phyloP scores from a whole-genome alignment of 2,888 invertebrate genomes.

The Galeopsomyia nigrocyanea region DNA sequence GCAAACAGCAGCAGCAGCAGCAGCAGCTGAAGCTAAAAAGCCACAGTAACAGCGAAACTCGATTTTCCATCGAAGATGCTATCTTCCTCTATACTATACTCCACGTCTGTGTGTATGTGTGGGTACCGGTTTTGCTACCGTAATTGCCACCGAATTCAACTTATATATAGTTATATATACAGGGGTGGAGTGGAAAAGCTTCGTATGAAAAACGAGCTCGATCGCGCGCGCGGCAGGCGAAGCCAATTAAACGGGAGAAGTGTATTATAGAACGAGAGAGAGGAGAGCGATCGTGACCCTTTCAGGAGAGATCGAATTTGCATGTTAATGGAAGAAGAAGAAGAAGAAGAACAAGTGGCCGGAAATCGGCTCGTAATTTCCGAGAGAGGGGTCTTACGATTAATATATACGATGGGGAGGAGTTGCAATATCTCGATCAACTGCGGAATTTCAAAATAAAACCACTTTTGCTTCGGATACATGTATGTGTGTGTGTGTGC shows the following conservation, averaged over 20 bases:
- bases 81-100: no score
- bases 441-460: background rate
- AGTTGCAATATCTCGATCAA: slow-evolving; percentile 29
- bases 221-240: slow-evolving; percentile 50
- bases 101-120: no score
- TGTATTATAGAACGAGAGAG: slow-evolving; percentile 59
- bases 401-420: slow-evolving; percentile 44
- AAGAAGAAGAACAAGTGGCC: no score
- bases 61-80: no score
- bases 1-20: background rate
- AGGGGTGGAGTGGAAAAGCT: slow-evolving; percentile 9
- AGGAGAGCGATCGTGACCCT: background rate
- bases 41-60: background rate
- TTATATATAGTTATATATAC: background rate
- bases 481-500: background rate
- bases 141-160: background rate
- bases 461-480: background rate
- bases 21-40: background rate
- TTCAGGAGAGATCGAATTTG: slow-evolving; percentile 61
- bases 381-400: slow-evolving; percentile 43
- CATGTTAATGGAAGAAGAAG: slow-evolving; percentile 65
- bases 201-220: background rate
- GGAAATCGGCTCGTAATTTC: slow-evolving; percentile 54
- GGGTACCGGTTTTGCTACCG: background rate
- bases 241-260: slow-evolving; percentile 46